Evolutionary conservation across 2,113 vertebrate genomes (phyloP).

Genomic region (Toxotes jaculatrix): DNA sequence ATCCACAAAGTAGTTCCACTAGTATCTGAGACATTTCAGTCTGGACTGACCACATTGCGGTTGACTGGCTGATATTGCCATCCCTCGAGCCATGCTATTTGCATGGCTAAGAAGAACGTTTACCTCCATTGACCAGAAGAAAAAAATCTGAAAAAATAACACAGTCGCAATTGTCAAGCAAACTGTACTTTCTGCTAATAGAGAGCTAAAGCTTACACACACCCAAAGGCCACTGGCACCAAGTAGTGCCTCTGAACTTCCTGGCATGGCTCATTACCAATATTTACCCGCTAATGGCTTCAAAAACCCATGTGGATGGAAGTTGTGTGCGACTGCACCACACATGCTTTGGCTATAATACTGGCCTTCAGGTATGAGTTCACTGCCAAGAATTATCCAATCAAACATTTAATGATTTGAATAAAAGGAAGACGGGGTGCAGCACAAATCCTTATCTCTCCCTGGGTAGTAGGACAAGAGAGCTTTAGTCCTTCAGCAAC

Average conservation of each 20-base stretch:
- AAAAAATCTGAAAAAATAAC: slow-evolving; percentile 9
- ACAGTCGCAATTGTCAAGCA: slow-evolving; percentile 9
- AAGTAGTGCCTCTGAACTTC: slow-evolving; percentile 30
- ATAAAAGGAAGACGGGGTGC: slow-evolving; percentile 15
- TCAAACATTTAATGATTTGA: slow-evolving; percentile 46
- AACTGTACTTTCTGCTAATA: slow-evolving; percentile 14
- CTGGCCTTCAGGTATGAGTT: slow-evolving; percentile 5
- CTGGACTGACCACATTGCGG: not conserved
- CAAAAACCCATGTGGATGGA: slow-evolving; percentile 23
- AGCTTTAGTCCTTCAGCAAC: slow-evolving; percentile 1
- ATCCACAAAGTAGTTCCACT: not conserved
- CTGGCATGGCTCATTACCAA: slow-evolving; percentile 40
- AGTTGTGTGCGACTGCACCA: not conserved
- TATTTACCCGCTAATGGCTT: slow-evolving; percentile 49
- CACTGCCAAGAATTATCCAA: slow-evolving; percentile 44
- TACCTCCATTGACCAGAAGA: not conserved
- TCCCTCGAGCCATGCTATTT: not conserved
- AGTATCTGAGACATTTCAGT: not conserved
- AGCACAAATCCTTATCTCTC: slow-evolving; percentile 9
- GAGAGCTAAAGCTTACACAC: not conserved
- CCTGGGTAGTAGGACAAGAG: not conserved
- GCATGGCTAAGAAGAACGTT: not conserved
- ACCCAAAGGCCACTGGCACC: slow-evolving; percentile 40
- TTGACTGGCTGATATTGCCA: not conserved
- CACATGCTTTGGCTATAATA: slow-evolving; percentile 8